These are phyloP conservation scores for Coelogynopora nodosa DNA, from an alignment of 2,888 invertebrate genomes.

Conservation along the genomic window DNA sequence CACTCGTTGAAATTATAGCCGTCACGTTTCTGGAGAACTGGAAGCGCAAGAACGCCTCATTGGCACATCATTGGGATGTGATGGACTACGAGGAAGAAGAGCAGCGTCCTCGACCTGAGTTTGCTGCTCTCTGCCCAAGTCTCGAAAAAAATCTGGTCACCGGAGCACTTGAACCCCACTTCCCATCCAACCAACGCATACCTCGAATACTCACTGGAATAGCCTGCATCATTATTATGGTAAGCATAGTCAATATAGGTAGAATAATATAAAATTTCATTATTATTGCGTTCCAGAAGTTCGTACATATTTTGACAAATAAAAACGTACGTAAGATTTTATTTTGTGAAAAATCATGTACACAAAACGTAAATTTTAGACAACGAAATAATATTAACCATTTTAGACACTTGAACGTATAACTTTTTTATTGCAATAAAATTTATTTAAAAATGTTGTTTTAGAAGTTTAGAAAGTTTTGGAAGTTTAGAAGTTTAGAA, in stretches of 20 bases:
- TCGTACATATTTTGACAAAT: too few relatives aligned
- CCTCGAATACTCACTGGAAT: constrained; percentile 65
- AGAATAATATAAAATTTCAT: neutral
- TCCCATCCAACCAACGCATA: constrained; percentile 63
- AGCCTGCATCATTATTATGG: constrained; percentile 65
- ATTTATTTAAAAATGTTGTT: too few relatives aligned
- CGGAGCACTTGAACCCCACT: constrained; percentile 65
- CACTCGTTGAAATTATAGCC: too few relatives aligned
- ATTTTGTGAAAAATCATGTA: too few relatives aligned
- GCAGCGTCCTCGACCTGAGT: constrained; percentile 66
- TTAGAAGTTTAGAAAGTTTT: too few relatives aligned
- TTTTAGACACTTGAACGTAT: too few relatives aligned
- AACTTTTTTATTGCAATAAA: too few relatives aligned
- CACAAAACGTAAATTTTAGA: too few relatives aligned
- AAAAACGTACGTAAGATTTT: too few relatives aligned
- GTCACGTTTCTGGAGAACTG: constrained; percentile 67
- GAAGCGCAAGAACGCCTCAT: constrained; percentile 65
- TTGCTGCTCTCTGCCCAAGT: constrained; percentile 64
- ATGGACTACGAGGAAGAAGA: constrained; percentile 65
- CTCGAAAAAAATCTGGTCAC: constrained; percentile 66
- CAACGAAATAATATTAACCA: too few relatives aligned
- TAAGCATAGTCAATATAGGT: constrained; percentile 51
- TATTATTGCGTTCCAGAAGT: too few relatives aligned
- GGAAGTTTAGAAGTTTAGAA: too few relatives aligned
- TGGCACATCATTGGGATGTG: constrained; percentile 67